Evolutionary conservation across 2,888 invertebrate species (phyloP).

Genomic region (Drosophila eohydei): DNA sequence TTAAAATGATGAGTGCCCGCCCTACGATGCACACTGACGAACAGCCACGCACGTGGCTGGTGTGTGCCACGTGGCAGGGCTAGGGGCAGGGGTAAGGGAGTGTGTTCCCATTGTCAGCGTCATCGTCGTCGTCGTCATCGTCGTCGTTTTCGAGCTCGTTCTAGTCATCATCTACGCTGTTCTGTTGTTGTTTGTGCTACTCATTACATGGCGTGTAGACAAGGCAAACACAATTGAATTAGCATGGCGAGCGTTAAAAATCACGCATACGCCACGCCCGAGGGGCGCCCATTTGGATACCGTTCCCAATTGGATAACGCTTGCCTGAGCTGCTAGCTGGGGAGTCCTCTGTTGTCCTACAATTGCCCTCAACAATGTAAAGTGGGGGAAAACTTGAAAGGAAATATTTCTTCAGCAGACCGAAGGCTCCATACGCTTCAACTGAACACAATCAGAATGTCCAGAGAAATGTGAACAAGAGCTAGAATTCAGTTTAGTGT

Average conservation of each 20-base stretch:
- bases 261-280: slow-evolving; percentile 74
- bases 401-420: neutral
- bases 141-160: slow-evolving; percentile 46
- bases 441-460: neutral
- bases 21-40: neutral
- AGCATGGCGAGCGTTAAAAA: slow-evolving; percentile 75
- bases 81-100: neutral
- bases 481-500: too few species aligned
- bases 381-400: slow-evolving; percentile 31
- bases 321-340: slow-evolving; percentile 22
- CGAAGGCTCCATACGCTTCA: slow-evolving; percentile 32
- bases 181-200: slow-evolving; percentile 69
- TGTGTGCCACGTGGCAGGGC: slow-evolving; percentile 55
- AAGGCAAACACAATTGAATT: slow-evolving; percentile 80
- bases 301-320: slow-evolving; percentile 50
- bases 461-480: neutral
- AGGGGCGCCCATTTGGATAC: slow-evolving; percentile 27
- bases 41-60: slow-evolving; percentile 57
- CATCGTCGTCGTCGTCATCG: slow-evolving; percentile 25
- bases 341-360: slow-evolving; percentile 60
- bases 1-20: slow-evolving; percentile 69
- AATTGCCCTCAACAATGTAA: slow-evolving; percentile 71
- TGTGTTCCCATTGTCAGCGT: slow-evolving; percentile 33
- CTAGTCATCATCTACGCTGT: slow-evolving; percentile 49
- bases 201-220: slow-evolving; percentile 79